Base-by-base conservation (phyloP, 2,888 invertebrate genomes). In the Tiphia femorata region DNA sequence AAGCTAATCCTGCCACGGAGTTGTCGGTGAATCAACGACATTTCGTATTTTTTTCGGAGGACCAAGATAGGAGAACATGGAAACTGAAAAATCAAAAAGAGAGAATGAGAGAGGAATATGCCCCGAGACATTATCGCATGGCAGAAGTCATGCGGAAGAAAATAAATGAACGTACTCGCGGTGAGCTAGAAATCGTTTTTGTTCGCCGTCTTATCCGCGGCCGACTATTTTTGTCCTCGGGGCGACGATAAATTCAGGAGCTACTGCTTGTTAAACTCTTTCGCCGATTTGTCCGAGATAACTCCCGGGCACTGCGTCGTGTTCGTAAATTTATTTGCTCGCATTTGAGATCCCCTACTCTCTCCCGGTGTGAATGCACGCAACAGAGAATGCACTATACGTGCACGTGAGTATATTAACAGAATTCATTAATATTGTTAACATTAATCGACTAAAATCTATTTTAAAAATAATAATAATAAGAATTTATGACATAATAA, bases 231-330 rank as follows among this genome's bases (percentile, higher is more conserved):
- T 49, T 53, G 50, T 48, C 19, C 41, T 58, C 41, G 29, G 47
- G n/a, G 6, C 35, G 29, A 38, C 37, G 23, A 63, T 58, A 58
- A 62, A 63, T 63, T 44, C 44, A 30, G 38, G 49, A 53, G 44
- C 50, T 53, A 57, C 49, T 42, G 33, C 25, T 20, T 23, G 52
- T 38, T 52, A 48, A 50, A 47, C 49, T 57, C 50, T 44, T 40
- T 40, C 52, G 16, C 30, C 52, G 62, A 62, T 56, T 62, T 46
- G 47, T 17, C 20, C 20, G 49, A 33, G 62, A 60, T 55, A 46
- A 47, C 40, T 44, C 17, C 14, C 12, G 12, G 3, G 33, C 33
- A 4, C 3, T 14, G 25, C 25, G 25, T 5, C 25, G 33, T 33
- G 33, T 12, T 33, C 2, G 12, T n/a, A 14, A 33, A 33, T 33